phyloP scores from a whole-genome alignment of 2,888 invertebrate species.

The Adineta ricciae region DNA sequence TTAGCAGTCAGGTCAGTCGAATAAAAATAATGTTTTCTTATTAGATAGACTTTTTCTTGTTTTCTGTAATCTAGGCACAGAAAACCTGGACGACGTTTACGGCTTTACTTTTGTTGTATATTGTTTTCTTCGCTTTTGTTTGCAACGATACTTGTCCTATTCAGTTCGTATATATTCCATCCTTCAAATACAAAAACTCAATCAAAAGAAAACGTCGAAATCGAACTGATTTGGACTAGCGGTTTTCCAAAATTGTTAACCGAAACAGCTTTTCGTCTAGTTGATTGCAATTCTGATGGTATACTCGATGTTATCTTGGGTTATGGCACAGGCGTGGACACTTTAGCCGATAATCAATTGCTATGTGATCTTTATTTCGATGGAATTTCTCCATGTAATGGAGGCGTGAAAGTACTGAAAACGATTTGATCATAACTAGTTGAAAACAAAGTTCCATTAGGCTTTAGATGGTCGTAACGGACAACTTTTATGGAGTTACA shows the following conservation, averaged over 20 bases:
- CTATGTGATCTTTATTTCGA: constrained; percentile 12
- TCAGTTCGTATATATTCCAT: neutral
- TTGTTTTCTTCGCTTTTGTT: neutral
- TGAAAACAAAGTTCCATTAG: neutral
- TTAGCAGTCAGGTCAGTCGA: neutral
- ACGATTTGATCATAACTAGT: no score
- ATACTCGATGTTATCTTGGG: constrained; percentile 65
- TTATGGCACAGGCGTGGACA: constrained; percentile 61
- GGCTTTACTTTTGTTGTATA: neutral
- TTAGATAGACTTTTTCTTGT: neutral
- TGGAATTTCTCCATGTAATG: neutral
- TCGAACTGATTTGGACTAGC: constrained; percentile 60
- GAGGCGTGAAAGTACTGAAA: neutral
- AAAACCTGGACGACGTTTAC: neutral
- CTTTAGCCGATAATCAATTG: neutral
- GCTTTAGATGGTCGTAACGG: constrained; percentile 63
- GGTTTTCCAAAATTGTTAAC: constrained; percentile 63
- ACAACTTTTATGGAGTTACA: constrained; percentile 63
- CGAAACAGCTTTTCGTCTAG: constrained; percentile 63
- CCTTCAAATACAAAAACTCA: neutral
- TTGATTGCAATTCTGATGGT: constrained; percentile 64
- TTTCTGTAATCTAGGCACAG: neutral
- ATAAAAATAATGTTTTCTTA: neutral
- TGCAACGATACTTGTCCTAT: neutral
- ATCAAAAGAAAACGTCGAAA: constrained; percentile 47